Evolutionary conservation across 2,888 invertebrate species (phyloP).

Genomic region (Andrena praecox): DNA sequence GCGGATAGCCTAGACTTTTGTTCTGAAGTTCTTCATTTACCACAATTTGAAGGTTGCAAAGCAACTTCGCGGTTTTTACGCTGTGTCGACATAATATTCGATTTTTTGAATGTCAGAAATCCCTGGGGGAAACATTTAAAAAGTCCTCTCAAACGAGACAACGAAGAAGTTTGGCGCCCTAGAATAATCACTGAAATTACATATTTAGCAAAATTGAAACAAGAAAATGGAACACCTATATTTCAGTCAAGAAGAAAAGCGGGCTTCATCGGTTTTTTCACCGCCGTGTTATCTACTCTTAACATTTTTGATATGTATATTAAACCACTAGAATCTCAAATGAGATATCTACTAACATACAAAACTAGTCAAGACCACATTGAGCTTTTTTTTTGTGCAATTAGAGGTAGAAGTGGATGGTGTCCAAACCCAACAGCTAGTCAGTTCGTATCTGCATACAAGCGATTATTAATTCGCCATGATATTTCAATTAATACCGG

Average conservation of each 20-base stretch:
- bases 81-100: background rate
- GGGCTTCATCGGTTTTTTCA: background rate
- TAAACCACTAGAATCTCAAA: background rate
- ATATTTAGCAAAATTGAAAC: background rate
- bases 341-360: too few relatives aligned
- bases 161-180: conserved; percentile 1
- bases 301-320: background rate
- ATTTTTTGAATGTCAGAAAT: background rate
- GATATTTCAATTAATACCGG: background rate
- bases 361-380: too few relatives aligned
- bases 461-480: background rate
- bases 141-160: background rate
- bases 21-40: background rate
- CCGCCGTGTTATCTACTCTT: background rate
- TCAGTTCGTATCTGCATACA: conserved; percentile 1
- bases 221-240: background rate
- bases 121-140: too few relatives aligned
- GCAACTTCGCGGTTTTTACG: background rate
- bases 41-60: background rate
- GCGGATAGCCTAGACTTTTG: background rate
- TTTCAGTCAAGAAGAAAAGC: background rate
- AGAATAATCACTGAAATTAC: background rate
- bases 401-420: background rate
- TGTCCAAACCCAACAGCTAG: conserved; percentile 6
- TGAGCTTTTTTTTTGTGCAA: too few relatives aligned